These are phyloP conservation scores for Urechis unicinctus DNA, from an alignment of 2,888 invertebrate species.

Conservation along the genomic window DNA sequence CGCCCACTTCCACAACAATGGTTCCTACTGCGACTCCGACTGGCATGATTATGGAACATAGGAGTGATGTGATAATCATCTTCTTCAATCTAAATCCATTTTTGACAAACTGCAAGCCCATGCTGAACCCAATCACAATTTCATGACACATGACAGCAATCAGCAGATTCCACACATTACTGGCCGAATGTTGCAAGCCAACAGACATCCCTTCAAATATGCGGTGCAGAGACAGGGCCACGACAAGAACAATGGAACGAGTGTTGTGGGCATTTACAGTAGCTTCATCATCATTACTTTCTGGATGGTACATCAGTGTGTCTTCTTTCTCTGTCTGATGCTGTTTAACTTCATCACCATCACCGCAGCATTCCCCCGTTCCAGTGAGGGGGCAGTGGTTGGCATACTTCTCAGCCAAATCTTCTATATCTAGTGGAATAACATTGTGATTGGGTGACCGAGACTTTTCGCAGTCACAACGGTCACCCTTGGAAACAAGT, in stretches of 20 bases:
- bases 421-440: conserved; percentile 6
- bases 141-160: conserved; percentile 57
- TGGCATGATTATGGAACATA: conserved; percentile 23
- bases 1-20: conserved; percentile 18
- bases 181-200: conserved; percentile 49
- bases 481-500: not conserved
- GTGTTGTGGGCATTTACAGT: conserved; percentile 8
- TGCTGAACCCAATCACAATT: conserved; percentile 55
- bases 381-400: conserved; percentile 12
- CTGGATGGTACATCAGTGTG: conserved; percentile 3
- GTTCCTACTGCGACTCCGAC: conserved; percentile 23
- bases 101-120: conserved; percentile 51
- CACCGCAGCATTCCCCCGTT: conserved; percentile 16
- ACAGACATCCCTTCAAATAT: conserved; percentile 58
- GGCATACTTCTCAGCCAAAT: conserved; percentile 2
- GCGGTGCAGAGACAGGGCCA: conserved; percentile 56
- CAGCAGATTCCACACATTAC: conserved; percentile 36
- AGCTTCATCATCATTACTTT: conserved; percentile 3
- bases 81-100: conserved; percentile 13
- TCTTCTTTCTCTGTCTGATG: conserved; percentile 7
- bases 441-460: not conserved
- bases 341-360: conserved; percentile 1
- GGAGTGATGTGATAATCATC: conserved; percentile 14
- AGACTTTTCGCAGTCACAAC: not conserved
- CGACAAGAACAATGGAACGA: conserved; percentile 52